phyloP scores from a whole-genome alignment of 2,797 vertebrate genomes.

The Labeo calbasu region DNA sequence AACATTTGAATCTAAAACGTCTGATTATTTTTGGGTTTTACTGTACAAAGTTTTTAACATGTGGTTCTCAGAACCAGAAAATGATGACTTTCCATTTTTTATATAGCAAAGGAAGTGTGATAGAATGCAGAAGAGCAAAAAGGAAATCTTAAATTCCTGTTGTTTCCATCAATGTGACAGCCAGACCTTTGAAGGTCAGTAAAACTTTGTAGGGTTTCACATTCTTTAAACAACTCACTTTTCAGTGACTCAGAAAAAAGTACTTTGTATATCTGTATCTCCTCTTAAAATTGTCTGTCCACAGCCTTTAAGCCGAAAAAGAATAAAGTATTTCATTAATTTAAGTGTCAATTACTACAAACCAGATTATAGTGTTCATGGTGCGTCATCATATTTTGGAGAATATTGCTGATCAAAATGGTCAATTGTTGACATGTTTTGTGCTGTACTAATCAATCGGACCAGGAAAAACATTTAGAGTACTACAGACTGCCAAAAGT shows the following conservation, averaged over 20 bases:
- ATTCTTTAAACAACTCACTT: neutral
- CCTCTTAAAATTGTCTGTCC: neutral
- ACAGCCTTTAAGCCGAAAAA: neutral
- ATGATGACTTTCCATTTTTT: conserved; percentile 43
- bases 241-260: neutral
- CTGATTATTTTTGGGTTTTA: neutral
- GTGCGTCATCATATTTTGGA: too few relatives aligned
- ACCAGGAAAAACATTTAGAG: too few relatives aligned
- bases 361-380: neutral
- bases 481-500: too few relatives aligned
- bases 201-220: conserved; percentile 1
- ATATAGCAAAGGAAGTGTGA: conserved; percentile 35
- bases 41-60: neutral
- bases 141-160: conserved; percentile 68
- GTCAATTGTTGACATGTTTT: too few relatives aligned
- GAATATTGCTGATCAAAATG: too few relatives aligned
- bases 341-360: neutral
- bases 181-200: neutral
- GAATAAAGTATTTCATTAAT: neutral
- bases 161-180: conserved; percentile 30
- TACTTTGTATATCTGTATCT: neutral
- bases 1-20: neutral
- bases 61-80: conserved; percentile 26
- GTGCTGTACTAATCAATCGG: too few relatives aligned
- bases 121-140: conserved; percentile 29